phyloP scores from a whole-genome alignment of 2,797 vertebrate genomes.

The Parauchenoglanis punctatus region DNA sequence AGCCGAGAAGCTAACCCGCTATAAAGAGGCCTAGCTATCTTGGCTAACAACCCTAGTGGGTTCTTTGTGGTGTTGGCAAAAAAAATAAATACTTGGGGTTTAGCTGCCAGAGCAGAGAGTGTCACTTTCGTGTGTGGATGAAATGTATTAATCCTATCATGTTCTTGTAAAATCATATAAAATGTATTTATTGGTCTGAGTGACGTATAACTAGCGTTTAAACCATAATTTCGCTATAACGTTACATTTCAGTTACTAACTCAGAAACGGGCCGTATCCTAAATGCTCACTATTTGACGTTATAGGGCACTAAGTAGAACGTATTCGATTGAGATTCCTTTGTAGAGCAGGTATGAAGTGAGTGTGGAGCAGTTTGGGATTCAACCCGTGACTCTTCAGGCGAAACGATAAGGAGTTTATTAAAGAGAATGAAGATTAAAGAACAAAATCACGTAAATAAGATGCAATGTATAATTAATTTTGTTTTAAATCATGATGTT shows the following conservation, averaged over 20 bases:
- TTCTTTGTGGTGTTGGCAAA: background rate
- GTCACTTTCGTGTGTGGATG: background rate
- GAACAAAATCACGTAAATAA: no score
- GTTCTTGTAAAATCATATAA: background rate
- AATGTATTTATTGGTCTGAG: background rate
- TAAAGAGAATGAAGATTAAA: no score
- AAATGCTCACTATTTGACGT: background rate
- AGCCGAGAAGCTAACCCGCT: conserved; percentile 10
- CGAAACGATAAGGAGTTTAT: background rate
- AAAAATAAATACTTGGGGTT: background rate
- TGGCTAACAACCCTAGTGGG: background rate
- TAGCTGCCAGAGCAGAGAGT: background rate
- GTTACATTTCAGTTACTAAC: background rate
- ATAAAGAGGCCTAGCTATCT: background rate
- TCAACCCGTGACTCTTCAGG: background rate
- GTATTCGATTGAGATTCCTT: no score
- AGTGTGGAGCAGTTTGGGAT: background rate
- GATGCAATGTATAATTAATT: background rate
- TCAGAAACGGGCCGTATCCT: background rate
- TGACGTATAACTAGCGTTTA: background rate
- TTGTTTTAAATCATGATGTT: background rate
- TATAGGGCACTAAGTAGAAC: background rate
- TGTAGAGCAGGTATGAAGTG: background rate
- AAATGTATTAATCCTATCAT: background rate
- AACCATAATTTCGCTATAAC: background rate